Conservation (phyloP, 2,113 vertebrate species). For the Physeter macrocephalus region DNA sequence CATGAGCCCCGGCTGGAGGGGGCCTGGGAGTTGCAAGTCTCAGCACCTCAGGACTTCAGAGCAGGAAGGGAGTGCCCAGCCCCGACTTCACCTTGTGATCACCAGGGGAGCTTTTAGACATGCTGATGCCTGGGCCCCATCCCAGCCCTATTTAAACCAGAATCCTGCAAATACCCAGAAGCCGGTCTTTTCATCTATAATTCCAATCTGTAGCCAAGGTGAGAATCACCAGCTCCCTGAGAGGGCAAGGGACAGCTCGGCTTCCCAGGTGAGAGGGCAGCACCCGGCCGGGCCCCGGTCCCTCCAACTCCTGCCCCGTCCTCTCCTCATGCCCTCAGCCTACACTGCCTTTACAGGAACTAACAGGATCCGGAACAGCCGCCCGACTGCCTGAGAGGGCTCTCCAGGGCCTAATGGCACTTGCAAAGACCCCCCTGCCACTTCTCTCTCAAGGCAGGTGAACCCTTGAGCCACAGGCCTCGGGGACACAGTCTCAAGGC, state of each 20-base stretch:
- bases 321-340: accelerated
- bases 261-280: background rate
- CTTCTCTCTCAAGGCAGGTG: background rate
- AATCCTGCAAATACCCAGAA: background rate
- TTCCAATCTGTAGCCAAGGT: background rate
- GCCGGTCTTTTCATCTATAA: background rate
- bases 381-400: background rate
- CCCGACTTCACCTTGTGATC: accelerated
- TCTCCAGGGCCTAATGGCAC: background rate
- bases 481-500: background rate
- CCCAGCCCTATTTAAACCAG: background rate
- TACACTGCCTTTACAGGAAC: background rate
- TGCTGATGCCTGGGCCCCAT: background rate
- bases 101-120: background rate
- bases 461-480: background rate
- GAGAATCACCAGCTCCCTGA: background rate
- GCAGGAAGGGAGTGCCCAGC: background rate
- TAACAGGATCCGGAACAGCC: background rate
- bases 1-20: background rate
- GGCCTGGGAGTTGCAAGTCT: background rate
- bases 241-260: background rate
- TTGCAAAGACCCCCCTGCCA: background rate
- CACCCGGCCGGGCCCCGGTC: accelerated
- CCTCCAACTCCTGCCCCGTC: accelerated
- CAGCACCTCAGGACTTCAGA: too few relatives aligned